These are phyloP conservation scores for Sicus ferrugineus DNA, from an alignment of 2,888 invertebrate species.

Conservation along the genomic window DNA sequence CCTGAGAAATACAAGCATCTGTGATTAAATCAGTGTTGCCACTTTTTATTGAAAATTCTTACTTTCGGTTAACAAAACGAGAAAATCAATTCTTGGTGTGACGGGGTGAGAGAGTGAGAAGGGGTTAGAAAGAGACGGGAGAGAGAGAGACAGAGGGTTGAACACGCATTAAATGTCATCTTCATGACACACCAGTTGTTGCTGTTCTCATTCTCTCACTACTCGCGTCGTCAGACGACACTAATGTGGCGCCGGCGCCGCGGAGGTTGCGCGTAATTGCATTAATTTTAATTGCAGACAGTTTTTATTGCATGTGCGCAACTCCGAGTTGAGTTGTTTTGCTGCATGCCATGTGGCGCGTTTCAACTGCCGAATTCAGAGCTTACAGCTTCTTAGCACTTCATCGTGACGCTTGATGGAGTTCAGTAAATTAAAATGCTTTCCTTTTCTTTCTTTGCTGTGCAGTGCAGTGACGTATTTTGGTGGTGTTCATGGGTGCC, in stretches of 20 bases:
- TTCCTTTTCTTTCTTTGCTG: no score
- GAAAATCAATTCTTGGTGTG: background rate
- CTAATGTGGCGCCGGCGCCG: background rate
- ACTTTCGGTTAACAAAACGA: background rate
- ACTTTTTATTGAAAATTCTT: no score
- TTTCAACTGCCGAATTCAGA: conserved; percentile 8
- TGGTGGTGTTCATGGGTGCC: no score
- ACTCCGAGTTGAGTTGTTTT: conserved; percentile 1
- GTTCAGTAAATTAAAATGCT: conserved; percentile 4
- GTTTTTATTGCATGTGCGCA: background rate
- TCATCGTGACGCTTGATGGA: background rate
- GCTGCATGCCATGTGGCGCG: conserved; percentile 5
- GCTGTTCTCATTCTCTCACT: background rate
- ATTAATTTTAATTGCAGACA: conserved; percentile 14
- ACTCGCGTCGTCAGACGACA: background rate
- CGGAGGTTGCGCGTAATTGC: conserved; percentile 3
- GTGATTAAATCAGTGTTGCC: no score
- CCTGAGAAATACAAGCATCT: no score
- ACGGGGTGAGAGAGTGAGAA: background rate
- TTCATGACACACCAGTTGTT: background rate
- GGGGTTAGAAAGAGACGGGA: background rate
- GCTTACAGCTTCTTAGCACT: background rate
- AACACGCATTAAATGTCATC: background rate
- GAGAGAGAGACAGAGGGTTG: background rate
- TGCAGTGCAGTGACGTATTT: no score